Conservation (phyloP, 1,140 invertebrate genomes). For the Chrysoperla carnea region DNA sequence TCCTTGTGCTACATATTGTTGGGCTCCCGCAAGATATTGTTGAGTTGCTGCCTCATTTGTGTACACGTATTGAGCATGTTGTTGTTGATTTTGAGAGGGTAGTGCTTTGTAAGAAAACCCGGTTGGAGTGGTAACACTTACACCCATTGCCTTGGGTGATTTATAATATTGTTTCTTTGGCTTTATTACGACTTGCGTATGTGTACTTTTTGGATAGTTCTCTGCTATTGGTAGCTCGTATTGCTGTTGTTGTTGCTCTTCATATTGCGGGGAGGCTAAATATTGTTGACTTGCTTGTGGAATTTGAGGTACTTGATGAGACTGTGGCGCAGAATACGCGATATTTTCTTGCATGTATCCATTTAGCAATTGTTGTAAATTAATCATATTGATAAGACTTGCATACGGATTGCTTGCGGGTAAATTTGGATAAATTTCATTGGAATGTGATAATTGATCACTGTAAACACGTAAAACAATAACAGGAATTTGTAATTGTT, state of each 20-base stretch:
- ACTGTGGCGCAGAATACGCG: constrained; percentile 6
- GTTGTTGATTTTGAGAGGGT: too few relatives aligned
- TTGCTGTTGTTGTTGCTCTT: constrained; percentile 3
- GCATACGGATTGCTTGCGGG: constrained; percentile 31
- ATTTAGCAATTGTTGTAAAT: constrained; percentile 22
- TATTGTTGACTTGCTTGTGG: constrained; percentile 3
- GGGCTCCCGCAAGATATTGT: too few relatives aligned
- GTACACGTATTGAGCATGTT: too few relatives aligned
- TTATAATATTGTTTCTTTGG: too few relatives aligned
- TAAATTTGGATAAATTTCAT: constrained; percentile 30
- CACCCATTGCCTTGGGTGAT: too few relatives aligned
- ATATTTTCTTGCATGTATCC: constrained; percentile 16
- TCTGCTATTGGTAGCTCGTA: constrained; percentile 9
- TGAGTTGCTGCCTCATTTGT: too few relatives aligned
- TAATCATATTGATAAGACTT: constrained; percentile 28
- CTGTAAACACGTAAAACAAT: constrained; percentile 33
- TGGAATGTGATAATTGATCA: constrained; percentile 29
- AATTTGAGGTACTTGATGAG: constrained; percentile 1
- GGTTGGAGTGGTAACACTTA: too few relatives aligned
- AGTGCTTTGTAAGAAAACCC: too few relatives aligned
- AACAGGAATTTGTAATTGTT: constrained; percentile 29
- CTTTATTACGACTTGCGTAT: constrained; percentile 13
- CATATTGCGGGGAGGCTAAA: not conserved
- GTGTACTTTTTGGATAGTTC: constrained; percentile 15
- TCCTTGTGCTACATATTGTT: too few relatives aligned